These are phyloP conservation scores for Anarhynchus alexandrinus DNA, from an alignment of 2,113 vertebrate genomes.

Conservation along the genomic window DNA sequence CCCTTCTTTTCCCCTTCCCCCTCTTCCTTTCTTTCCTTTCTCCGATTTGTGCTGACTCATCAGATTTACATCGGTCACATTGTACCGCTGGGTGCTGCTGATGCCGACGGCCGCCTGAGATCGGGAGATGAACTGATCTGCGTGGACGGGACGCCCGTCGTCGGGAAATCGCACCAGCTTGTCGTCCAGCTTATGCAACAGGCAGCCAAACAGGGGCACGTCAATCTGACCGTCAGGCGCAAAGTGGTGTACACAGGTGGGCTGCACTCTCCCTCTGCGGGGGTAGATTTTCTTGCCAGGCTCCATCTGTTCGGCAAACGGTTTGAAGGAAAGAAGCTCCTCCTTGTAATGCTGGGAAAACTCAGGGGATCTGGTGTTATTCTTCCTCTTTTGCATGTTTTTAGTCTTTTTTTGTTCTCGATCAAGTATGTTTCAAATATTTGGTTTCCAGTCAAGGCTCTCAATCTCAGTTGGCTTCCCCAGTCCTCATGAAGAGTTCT, in stretches of 20 bases:
- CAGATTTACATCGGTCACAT: conserved; percentile 99
- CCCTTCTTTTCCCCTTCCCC: no score
- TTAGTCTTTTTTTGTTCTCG: background rate
- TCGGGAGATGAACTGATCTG: conserved; percentile 96
- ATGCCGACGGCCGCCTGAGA: conserved; percentile 92
- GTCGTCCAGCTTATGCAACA: conserved; percentile 99
- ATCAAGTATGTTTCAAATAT: background rate
- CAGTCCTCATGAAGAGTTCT: background rate
- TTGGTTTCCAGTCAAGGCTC: background rate
- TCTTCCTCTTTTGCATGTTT: background rate
- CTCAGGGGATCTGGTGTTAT: background rate
- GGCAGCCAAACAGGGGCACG: conserved; percentile 97
- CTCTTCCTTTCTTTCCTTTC: background rate
- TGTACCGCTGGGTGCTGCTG: conserved; percentile 94
- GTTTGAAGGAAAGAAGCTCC: background rate
- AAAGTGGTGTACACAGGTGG: conserved; percentile 90
- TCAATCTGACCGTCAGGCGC: conserved; percentile 95
- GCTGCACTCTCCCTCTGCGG: conserved; percentile 12
- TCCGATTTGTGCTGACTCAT: background rate
- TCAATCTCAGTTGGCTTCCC: background rate
- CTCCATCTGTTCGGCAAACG: conserved; percentile 12
- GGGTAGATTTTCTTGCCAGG: background rate
- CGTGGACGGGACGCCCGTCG: conserved; percentile 95
- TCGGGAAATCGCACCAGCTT: conserved; percentile 97
- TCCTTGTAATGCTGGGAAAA: background rate